Evolutionary conservation across 2,888 invertebrate genomes (phyloP), one percentile per base, ranked within the genome.

Genomic region (Eudemis profundana): DNA sequence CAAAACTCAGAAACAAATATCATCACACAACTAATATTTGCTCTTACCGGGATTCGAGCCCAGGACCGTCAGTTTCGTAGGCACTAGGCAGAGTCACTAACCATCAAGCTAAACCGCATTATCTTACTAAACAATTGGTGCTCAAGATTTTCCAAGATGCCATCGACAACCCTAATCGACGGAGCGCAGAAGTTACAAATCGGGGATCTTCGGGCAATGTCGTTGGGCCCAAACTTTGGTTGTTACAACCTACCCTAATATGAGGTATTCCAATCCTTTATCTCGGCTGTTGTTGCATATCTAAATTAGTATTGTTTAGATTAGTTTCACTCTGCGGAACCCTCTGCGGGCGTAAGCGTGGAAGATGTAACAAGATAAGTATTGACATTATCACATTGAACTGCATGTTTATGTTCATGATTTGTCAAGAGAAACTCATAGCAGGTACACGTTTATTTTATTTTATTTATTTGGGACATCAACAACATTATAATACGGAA

Each of bases 281-380:
- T 53, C 65, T 65, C 12, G 27, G 10, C 36, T 46, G 51, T 63
- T 63, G 56, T 53, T 57, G 65, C 51, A 59, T 63, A 65, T 65
- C 65, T 65, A 57, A 64, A 64, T 60, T 38, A 60, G 53, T 59
- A 33, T 65, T 53, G 65, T 65, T 65, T 65, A 40, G 65, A 65
- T 65, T 65, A 65, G 53, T 65, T 65, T 29, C 7, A 36, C 4
- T 17, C n/a, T 64, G 33, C n/a, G 17, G 29, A 53, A 33, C 42
- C 23, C 12, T 23, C 54, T 33, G 44, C 36, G 47, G 15, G 33
- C 14, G 12, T 33, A 8, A 33, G 5, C 10, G 33, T 33, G 33
- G 7, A 7, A 8, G 2, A 33, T 7, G 10, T 33, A 33, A 33
- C 8, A 10, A 27, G 27, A 27, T 7, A 33, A 7, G 33, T 33